Base-by-base conservation (phyloP, 2,797 vertebrate genomes). In the Discoglossus pictus region DNA sequence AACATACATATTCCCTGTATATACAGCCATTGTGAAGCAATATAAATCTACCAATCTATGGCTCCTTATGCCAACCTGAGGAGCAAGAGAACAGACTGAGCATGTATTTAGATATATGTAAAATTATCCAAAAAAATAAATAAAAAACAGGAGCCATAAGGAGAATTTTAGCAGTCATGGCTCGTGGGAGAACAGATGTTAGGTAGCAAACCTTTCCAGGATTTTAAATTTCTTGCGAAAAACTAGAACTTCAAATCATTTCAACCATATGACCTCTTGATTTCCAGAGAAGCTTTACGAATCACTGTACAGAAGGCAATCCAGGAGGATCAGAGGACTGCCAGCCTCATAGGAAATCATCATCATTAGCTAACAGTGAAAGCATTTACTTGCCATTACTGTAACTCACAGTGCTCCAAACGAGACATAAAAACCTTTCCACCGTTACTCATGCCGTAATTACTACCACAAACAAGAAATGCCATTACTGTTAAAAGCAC, bases 361-460 rank as follows among this genome's bases (percentile, higher is more conserved):
- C 81, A 73, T 84, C 75, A 81, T 87, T 85, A 83, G 27, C 80
- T 70, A 79, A 78, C 70, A 85, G 78, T 84, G 25, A 74, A 73
- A 76, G 74, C 83, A 85, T 84, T 85, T 82, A 68, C 83, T 75
- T 82, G 85, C 84, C 84, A 88, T 68, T 60, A 60, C 47, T 52
- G 82, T 82, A 73, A 76, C 73, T 82, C 80, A 77, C 78, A 73
- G 83, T 83, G 84, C 82, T 82, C 82, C 74, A 75, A 76, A 85
- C 74, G 82, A 79, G 76, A 80, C 74, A 73, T 74, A 75, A 85
- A n/a, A 83, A 55, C 71, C 78, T 82, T 82, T 86, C 83, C 79
- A 86, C 78, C 72, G 78, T 87, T 83, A 73, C 76, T 83, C 81
- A 82, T 27, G 31, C 35, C 7, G 35, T 40, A 67, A 67, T 67